These are phyloP conservation scores for Willowsia nigromaculata DNA, from an alignment of 2,888 invertebrate genomes.

Conservation along the genomic window DNA sequence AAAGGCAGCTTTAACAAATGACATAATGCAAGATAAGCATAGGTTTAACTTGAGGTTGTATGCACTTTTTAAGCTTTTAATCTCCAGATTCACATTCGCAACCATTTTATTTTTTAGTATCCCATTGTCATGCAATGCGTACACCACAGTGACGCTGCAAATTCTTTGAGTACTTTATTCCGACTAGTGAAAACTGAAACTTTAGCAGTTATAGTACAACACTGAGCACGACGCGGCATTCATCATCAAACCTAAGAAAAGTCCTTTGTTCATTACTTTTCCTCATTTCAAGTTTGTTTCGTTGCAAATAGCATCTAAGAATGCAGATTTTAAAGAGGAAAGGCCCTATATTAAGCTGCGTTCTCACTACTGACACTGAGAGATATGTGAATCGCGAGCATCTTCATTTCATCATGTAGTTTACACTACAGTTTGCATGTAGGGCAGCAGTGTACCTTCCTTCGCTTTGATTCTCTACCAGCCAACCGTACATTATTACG, in stretches of 20 bases:
- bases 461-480: slow-evolving; percentile 29
- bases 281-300: neutral
- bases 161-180: neutral
- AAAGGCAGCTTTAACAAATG: neutral
- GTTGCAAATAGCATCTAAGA: neutral
- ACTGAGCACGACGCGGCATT: neutral
- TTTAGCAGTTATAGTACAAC: neutral
- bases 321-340: slow-evolving; percentile 2
- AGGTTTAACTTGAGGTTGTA: too few relatives aligned
- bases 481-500: neutral
- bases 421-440: slow-evolving; percentile 71
- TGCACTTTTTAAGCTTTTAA: neutral
- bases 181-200: slow-evolving; percentile 10
- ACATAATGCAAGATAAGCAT: neutral
- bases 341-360: neutral
- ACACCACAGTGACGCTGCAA: neutral
- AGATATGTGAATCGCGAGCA: slow-evolving; percentile 4
- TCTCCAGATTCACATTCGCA: neutral
- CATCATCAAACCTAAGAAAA: neutral
- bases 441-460: slow-evolving; percentile 63
- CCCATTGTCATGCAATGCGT: neutral
- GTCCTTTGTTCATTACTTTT: slow-evolving; percentile 34
- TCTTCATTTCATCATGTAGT: slow-evolving; percentile 32
- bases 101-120: neutral
- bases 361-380: neutral